A percentile compares a stretch with the other conserved stretches of the same genome.
phyloP scores from a whole-genome alignment of 2,797 vertebrate species.

The Aulostomus chinensis region DNA sequence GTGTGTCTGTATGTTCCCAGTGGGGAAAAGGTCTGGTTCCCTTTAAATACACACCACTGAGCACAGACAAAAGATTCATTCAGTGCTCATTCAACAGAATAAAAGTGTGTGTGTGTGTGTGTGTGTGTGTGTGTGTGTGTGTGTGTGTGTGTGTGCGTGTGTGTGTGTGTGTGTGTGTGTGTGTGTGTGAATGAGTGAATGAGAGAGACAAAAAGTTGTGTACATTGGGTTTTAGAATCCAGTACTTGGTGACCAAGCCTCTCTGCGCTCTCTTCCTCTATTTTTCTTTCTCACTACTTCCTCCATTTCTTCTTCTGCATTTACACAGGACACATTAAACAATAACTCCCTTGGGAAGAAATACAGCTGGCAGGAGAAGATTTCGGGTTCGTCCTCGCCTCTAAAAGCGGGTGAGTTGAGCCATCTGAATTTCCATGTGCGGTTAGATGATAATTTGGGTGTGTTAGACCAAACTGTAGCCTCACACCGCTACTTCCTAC shows the following conservation, averaged over 20 bases:
- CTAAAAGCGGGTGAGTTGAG: conserved; percentile 89
- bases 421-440: background rate
- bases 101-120: conserved; percentile 52
- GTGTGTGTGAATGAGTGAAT: conserved; percentile 3
- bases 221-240: conserved; percentile 37
- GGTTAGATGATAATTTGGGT: too few relatives aligned
- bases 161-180: conserved; percentile 5
- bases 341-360: conserved; percentile 98
- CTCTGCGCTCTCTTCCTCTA: background rate
- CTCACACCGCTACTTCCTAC: too few relatives aligned
- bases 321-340: conserved; percentile 93
- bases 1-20: conserved; percentile 15
- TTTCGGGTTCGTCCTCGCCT: conserved; percentile 92
- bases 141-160: conserved; percentile 16
- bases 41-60: conserved; percentile 77
- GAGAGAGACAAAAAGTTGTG: conserved; percentile 43
- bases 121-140: conserved; percentile 21
- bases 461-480: too few relatives aligned
- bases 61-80: conserved; percentile 71
- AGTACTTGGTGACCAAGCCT: conserved; percentile 28
- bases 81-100: conserved; percentile 69
- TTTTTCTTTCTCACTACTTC: conserved; percentile 16
- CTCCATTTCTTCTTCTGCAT: conserved; percentile 8
- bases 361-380: conserved; percentile 98
- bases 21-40: conserved; percentile 60